Evolutionary conservation across 2,888 invertebrate species (phyloP).

Genomic region (Sphaerophoria taeniata): DNA sequence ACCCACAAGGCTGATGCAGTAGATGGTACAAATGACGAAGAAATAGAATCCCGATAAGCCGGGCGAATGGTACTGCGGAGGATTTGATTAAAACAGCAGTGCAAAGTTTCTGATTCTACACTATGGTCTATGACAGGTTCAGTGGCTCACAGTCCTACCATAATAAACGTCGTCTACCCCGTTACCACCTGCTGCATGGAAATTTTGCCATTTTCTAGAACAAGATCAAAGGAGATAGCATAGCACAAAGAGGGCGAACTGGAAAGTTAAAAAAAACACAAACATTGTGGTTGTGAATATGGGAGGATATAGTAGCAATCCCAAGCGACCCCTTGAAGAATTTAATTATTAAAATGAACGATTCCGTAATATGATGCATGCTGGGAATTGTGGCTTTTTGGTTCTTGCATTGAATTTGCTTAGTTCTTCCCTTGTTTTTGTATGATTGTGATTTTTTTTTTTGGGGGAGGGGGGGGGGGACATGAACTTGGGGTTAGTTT

Average conservation of each 20-base stretch:
- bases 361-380: conserved; percentile 73
- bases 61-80: conserved; percentile 58
- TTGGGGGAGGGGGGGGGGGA: too few relatives aligned
- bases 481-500: conserved; percentile 41
- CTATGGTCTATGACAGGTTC: conserved; percentile 22
- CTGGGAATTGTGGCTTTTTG: conserved; percentile 68
- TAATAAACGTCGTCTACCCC: not conserved
- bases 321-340: conserved; percentile 69
- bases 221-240: not conserved
- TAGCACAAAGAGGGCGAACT: not conserved
- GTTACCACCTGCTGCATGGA: conserved; percentile 38
- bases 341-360: conserved; percentile 75
- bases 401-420: conserved; percentile 58
- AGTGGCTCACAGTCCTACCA: not conserved
- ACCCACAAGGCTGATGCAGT: not conserved
- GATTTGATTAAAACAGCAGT: conserved; percentile 74
- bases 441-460: conserved; percentile 22
- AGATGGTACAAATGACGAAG: not conserved
- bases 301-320: conserved; percentile 37
- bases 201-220: conserved; percentile 30
- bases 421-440: conserved; percentile 45
- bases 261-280: not conserved
- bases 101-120: conserved; percentile 66
- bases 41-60: conserved; percentile 31
- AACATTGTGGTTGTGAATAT: conserved; percentile 5